Base-by-base conservation (phyloP, 2,888 invertebrate species). In the Tetropium fuscum region DNA sequence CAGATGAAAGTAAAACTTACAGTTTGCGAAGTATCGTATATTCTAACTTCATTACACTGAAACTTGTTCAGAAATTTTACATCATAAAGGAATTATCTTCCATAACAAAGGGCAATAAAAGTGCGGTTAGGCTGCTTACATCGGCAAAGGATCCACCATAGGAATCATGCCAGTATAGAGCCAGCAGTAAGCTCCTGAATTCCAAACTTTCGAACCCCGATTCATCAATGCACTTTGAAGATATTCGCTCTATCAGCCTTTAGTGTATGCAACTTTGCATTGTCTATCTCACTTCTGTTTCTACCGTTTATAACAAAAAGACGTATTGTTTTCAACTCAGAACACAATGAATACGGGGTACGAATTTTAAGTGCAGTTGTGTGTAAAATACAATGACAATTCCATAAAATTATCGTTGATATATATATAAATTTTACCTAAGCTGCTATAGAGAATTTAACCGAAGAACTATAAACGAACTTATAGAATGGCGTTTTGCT, bases 101-200 rank as follows among this genome's bases (percentile, higher is more conserved):
- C 63, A 68, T 73, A 75, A 76, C 75, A 74, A 75, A 75, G 73
- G 70, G 60, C 69, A 70, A 74, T 75, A 74, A 75, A 75, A 76
- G 71, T 73, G 68, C 62, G 73, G 69, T 68, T 70, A 63, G 65
- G 62, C 58, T 64, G 58, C 64, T 63, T 53, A 63, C 58, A 63
- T 61, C 64, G 66, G 69, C 69, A 72, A 73, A 70, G 63, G 66
- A 45, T 48, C 18, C 27, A 51, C 57, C 57, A 44, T 53, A 55
- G 48, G 55, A 70, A 68, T 68, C 61, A 62, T 55, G 65, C 51
- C 58, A 63, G 58, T 58, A 55, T 48, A 47, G n/a, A n/a, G 41
- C 53, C 30, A 58, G 58, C 38, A 51, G 36, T 47, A 63, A 69
- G 59, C 63, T 65, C 56, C 48, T 59, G 63, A 64, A 68, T 66